Base-by-base conservation (phyloP, 2,888 invertebrate species). In the Halictus quadricinctus region DNA sequence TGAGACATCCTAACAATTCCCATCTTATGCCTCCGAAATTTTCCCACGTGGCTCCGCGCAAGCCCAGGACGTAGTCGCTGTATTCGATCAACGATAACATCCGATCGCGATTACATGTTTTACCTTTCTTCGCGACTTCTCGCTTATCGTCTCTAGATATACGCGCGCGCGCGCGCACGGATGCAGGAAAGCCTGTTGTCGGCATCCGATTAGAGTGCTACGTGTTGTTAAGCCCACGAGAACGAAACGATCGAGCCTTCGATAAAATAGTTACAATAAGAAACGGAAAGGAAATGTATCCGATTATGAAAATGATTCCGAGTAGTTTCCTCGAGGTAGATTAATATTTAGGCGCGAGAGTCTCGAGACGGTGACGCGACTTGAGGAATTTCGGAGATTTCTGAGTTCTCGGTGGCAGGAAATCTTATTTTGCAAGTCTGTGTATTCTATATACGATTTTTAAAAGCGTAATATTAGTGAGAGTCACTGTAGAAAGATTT, bases 1-100 rank as follows among this genome's bases (percentile, higher is more conserved):
- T 95, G 8, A 98, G 95, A 88, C 97, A 97, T 7, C 97, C 96
- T 0, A 97, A 97, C 79, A 98, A 95, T 93, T 98, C 97, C 97
- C 97, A 98, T 88, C 97, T 96, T 36, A 98, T 95, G 0, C 95
- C 94, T 0, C 98, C 98, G 94, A 97, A 97, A 90, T 97, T 95
- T 76, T 97, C 96, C 97, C 97, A 97, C 0, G 95, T 95, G 5
- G 98, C 96, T 13, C 96, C 96, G 0, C 97, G 96, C 86, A 97
- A 95, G 60, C 97, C 97, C 50, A 98, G 95, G 13, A 98, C 98
- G 91, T 97, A 96, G 90, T 97, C 96, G 91, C 98, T 98, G 95
- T 76, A 90, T 82, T 84, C 81, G 85, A 88, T 88, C 86, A 87
- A 89, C 82, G 86, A 88, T 81, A 86, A 84, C 79, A 80, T 82